phyloP scores from a whole-genome alignment of 2,888 invertebrate genomes.

The Aelia acuminata region DNA sequence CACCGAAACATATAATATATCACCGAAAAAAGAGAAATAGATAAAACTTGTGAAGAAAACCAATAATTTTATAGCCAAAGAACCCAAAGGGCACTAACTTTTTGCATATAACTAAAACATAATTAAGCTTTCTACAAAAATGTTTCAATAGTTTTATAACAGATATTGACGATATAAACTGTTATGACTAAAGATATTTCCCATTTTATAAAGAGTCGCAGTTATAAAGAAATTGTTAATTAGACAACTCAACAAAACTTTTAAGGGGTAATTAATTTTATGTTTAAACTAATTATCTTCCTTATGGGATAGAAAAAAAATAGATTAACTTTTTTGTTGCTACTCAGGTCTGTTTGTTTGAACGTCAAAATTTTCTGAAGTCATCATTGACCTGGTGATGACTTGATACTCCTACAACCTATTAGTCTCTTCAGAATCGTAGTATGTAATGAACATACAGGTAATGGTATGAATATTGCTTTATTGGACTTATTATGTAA shows the following conservation, averaged over 20 bases:
- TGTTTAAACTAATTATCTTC: neutral
- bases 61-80: too few species aligned
- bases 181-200: neutral
- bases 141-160: too few species aligned
- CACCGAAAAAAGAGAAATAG: too few species aligned
- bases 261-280: neutral
- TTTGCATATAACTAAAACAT: too few species aligned
- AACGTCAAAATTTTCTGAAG: constrained; percentile 4
- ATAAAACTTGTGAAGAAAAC: too few species aligned
- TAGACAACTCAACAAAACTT: neutral
- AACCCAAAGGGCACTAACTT: too few species aligned
- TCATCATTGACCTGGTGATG: constrained; percentile 23
- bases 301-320: neutral
- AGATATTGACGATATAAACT: neutral
- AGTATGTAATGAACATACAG: neutral
- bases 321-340: neutral
- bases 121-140: too few species aligned
- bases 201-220: neutral
- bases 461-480: neutral
- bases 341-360: neutral
- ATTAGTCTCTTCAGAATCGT: neutral
- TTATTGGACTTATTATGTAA: neutral
- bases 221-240: neutral
- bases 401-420: constrained; percentile 14
- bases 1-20: too few species aligned